Evolutionary conservation across 2,888 invertebrate species (phyloP).

Genomic region (Nephrotoma guestfalica): DNA sequence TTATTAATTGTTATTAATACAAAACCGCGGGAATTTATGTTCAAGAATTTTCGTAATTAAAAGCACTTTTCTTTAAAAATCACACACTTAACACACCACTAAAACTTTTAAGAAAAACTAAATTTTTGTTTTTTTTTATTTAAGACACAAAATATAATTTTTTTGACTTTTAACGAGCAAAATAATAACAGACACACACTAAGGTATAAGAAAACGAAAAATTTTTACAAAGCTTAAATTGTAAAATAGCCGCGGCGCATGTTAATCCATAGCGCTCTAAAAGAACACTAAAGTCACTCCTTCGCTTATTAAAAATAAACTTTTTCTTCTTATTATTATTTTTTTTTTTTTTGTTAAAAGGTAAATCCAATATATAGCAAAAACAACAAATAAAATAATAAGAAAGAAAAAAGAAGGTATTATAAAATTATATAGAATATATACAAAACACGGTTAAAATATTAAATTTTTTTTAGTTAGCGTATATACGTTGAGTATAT

Average conservation of each 20-base stretch:
- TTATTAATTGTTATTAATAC: neutral
- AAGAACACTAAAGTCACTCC: slow-evolving; percentile 5
- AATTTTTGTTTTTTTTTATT: neutral
- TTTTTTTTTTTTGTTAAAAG: neutral
- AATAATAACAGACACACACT: neutral
- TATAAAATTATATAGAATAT: slow-evolving; percentile 1
- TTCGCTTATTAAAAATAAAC: slow-evolving; percentile 1
- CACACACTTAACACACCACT: neutral
- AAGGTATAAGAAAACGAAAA: neutral
- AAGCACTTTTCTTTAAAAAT: neutral
- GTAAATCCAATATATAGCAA: neutral
- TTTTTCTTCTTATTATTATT: neutral
- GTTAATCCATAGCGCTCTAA: slow-evolving; percentile 4
- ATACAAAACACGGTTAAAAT: neutral
- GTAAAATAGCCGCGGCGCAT: slow-evolving; percentile 1
- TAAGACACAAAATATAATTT: neutral
- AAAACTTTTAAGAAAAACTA: neutral
- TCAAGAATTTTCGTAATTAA: neutral
- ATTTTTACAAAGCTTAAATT: neutral
- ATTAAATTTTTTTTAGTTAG: neutral
- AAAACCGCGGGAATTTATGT: neutral
- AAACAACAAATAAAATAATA: slow-evolving; percentile 2
- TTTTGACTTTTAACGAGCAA: neutral
- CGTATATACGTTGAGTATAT: neutral
- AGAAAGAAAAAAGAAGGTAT: slow-evolving; percentile 3